These are phyloP conservation scores for Zeuzera pyrina DNA, from an alignment of 2,888 invertebrate species.

Conservation along the genomic window DNA sequence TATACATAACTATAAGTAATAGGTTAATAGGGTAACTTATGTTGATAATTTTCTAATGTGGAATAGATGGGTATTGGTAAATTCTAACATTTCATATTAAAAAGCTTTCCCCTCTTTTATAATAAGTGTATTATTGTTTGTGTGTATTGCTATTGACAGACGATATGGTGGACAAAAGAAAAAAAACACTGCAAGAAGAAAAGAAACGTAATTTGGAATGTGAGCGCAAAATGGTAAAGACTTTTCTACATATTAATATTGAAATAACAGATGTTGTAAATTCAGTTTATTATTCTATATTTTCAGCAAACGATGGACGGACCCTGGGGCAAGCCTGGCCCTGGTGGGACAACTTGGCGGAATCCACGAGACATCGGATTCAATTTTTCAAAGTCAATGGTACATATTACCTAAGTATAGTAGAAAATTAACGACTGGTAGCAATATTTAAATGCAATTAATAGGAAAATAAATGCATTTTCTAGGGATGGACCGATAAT, in stretches of 20 bases:
- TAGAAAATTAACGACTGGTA: too few relatives aligned
- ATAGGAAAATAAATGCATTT: slow-evolving; percentile 5
- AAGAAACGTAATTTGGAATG: slow-evolving; percentile 54
- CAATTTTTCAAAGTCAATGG: slow-evolving; percentile 85
- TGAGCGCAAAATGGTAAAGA: slow-evolving; percentile 74
- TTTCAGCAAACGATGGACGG: slow-evolving; percentile 56
- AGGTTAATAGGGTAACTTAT: too few relatives aligned
- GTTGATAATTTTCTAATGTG: too few relatives aligned
- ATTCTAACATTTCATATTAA: too few relatives aligned
- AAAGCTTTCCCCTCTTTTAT: neutral
- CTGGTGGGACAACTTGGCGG: slow-evolving; percentile 83
- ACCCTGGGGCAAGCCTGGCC: slow-evolving; percentile 80
- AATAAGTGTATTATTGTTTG: neutral
- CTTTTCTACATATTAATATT: slow-evolving; percentile 12
- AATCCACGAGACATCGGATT: slow-evolving; percentile 80
- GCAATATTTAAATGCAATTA: neutral
- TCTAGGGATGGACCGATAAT: slow-evolving; percentile 63
- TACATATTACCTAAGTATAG: too few relatives aligned
- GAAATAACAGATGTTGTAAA: slow-evolving; percentile 3
- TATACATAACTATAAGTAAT: too few relatives aligned
- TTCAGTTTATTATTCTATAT: slow-evolving; percentile 7
- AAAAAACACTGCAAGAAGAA: slow-evolving; percentile 60
- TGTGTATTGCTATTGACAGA: slow-evolving; percentile 47
- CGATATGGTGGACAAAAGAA: slow-evolving; percentile 71
- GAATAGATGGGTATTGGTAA: too few relatives aligned